Conservation (phyloP, 1,140 invertebrate species). For the Solenopsis invicta region DNA sequence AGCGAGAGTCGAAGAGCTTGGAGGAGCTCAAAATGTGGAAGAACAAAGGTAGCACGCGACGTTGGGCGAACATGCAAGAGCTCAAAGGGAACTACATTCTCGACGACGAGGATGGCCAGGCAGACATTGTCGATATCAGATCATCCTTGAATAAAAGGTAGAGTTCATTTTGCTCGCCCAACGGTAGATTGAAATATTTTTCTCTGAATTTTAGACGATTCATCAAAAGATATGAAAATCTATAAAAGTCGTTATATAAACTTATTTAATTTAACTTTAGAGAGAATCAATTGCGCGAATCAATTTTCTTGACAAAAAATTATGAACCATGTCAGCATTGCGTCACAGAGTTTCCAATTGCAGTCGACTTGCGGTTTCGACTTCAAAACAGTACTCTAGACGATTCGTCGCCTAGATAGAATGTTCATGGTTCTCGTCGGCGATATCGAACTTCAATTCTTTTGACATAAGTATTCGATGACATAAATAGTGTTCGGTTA, state of each 20-base stretch:
- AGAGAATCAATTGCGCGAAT: neutral
- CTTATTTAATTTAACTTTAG: neutral
- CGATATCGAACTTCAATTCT: constrained; percentile 46
- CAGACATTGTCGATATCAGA: constrained; percentile 76
- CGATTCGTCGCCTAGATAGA: neutral
- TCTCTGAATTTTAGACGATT: constrained; percentile 2
- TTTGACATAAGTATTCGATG: constrained; percentile 66
- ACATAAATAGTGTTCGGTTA: constrained; percentile 64
- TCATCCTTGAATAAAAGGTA: constrained; percentile 81
- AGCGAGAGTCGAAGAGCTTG: constrained; percentile 63
- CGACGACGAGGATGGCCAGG: constrained; percentile 69
- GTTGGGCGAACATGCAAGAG: neutral
- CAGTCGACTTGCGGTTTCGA: neutral
- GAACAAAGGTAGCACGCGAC: constrained; percentile 35
- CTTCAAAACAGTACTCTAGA: neutral
- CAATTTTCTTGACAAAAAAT: neutral
- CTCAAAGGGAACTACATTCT: constrained; percentile 81
- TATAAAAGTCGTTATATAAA: neutral
- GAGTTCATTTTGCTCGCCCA: neutral
- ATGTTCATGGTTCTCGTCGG: constrained; percentile 53
- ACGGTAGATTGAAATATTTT: neutral
- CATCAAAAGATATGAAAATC: neutral
- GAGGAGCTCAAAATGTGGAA: constrained; percentile 11
- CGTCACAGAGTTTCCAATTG: neutral
- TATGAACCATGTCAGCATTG: neutral